A percentile compares a stretch with the other conserved stretches of the same genome.
Evolutionary conservation across 1,140 invertebrate genomes (phyloP).

Genomic region (Stratiolaelaps scimitus): DNA sequence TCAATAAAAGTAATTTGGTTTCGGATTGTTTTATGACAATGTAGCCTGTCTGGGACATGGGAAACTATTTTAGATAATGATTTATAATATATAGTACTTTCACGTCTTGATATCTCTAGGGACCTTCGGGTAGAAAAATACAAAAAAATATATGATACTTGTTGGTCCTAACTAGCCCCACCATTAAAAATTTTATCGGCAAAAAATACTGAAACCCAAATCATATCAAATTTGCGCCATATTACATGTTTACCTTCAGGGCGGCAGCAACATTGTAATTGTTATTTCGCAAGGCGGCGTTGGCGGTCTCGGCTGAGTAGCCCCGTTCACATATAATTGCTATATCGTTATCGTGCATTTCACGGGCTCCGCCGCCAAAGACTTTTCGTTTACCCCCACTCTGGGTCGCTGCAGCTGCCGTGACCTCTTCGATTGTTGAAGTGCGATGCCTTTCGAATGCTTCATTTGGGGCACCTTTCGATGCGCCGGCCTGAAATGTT

Average conservation of each 20-base stretch:
- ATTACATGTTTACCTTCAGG: slow-evolving; percentile 47
- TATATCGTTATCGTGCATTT: slow-evolving; percentile 60
- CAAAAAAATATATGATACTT: too few relatives aligned
- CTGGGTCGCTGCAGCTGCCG: slow-evolving; percentile 44
- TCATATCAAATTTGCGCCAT: too few relatives aligned
- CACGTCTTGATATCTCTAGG: too few relatives aligned
- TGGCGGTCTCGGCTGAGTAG: slow-evolving; percentile 61
- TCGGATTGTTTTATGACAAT: too few relatives aligned
- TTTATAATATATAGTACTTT: too few relatives aligned
- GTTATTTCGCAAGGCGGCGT: slow-evolving; percentile 54
- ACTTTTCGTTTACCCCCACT: slow-evolving; percentile 50
- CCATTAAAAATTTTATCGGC: too few relatives aligned
- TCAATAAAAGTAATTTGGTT: too few relatives aligned
- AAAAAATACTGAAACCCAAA: too few relatives aligned
- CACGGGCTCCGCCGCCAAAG: slow-evolving; percentile 55
- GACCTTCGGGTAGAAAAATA: too few relatives aligned
- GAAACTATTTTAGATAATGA: too few relatives aligned
- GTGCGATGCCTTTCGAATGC: slow-evolving; percentile 72
- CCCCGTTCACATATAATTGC: slow-evolving; percentile 66
- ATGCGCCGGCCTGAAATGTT: slow-evolving; percentile 41
- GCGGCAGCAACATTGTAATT: slow-evolving; percentile 61
- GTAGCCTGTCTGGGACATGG: too few relatives aligned
- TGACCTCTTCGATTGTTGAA: slow-evolving; percentile 69
- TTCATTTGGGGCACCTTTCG: slow-evolving; percentile 46
- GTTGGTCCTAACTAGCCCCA: too few relatives aligned